Evolutionary conservation across 2,797 vertebrate genomes (phyloP), one percentile per base, ranked within the genome.

Genomic region (Chromobotia macracanthus): DNA sequence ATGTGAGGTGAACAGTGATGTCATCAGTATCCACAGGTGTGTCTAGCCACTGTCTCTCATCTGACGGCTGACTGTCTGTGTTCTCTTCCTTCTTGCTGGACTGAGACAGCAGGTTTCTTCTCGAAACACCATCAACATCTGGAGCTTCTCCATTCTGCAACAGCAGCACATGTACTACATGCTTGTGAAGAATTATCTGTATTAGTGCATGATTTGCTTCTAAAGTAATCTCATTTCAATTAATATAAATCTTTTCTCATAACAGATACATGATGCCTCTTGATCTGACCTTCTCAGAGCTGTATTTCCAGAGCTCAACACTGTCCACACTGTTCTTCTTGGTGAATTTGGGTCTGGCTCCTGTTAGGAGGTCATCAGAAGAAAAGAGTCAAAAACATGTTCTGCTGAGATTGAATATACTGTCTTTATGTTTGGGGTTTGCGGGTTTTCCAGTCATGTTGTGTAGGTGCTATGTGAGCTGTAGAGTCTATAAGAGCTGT

Each of bases 291-390:
- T 95, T 97, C 75, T 96, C 95, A 75, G 93, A 91, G 8, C 95
- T 92, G 79, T 94, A 95, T 69, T 96, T 95, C 90, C 97, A 95
- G 64, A 97, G 87, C 21, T 97, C 96, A 41, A 98, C 93, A 84
- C 95, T 95, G 90, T 96, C 96, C 86, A 95, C 94, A 80, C 95
- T 97, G 92, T 92, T 95, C 82, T 93, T 93, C 84, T 96, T 95
- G 6, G 89, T 93, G 88, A 94, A 93, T 87, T 98, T 99, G 76
- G 97, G 97, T 84, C 96, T 92, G 79, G 97, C 97, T 64, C 97
- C 97, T 99, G 85, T 16, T 87, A 77, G 7, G 19, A n/a, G n/a
- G n/a, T 35, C 31, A 35, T 35, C 2, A 10, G 69, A 81, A 75
- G 3, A 84, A n/a, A 38, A 23, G 19, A 25, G 8, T 46, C 2